These are phyloP conservation scores for Physocephala rufipes DNA, from an alignment of 2,888 invertebrate genomes.

Conservation along the genomic window DNA sequence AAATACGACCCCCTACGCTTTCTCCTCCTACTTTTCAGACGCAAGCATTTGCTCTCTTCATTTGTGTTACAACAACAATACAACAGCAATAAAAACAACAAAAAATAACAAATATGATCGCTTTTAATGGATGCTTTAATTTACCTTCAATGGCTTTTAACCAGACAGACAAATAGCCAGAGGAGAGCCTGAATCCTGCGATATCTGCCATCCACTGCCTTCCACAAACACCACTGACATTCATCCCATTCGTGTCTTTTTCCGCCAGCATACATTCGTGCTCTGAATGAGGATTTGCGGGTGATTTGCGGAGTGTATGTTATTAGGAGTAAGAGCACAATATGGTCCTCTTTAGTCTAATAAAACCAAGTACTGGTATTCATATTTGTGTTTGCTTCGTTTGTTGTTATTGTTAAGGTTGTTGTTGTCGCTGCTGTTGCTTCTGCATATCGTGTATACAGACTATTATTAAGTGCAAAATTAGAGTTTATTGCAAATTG, in stretches of 20 bases:
- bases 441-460: background rate
- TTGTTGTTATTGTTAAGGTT: too few relatives aligned
- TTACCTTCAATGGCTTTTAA: slow-evolving; percentile 5
- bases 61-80: background rate
- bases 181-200: background rate
- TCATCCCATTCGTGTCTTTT: too few relatives aligned
- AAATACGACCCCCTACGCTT: background rate
- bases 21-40: too few relatives aligned
- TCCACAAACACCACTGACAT: background rate
- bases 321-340: too few relatives aligned
- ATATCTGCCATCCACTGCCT: background rate
- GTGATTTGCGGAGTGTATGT: too few relatives aligned
- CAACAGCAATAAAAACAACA: background rate
- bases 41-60: background rate
- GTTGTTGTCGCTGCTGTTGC: too few relatives aligned
- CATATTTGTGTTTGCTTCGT: background rate
- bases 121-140: slow-evolving; percentile 25
- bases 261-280: too few relatives aligned
- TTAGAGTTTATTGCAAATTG: slow-evolving; percentile 29
- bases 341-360: too few relatives aligned
- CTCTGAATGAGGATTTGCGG: too few relatives aligned
- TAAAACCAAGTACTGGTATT: background rate
- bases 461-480: slow-evolving; percentile 10
- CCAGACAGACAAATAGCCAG: background rate
- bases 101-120: background rate